These are phyloP conservation scores for Drosophila buzzatii DNA, from an alignment of 2,888 invertebrate species.

Conservation along the genomic window DNA sequence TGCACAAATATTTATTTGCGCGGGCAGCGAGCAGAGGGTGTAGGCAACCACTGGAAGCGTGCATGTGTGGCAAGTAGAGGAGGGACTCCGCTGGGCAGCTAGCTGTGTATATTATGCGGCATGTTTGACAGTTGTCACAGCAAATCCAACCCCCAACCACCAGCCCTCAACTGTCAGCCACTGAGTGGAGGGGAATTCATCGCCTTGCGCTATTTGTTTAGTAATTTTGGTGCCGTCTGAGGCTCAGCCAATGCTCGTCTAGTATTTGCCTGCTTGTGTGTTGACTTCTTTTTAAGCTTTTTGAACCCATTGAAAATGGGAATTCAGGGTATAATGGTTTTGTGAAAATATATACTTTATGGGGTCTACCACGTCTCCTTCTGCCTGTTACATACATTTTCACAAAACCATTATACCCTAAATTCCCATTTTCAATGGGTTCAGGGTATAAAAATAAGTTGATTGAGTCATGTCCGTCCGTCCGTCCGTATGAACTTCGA, in stretches of 20 bases:
- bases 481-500: too few species aligned
- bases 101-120: conserved; percentile 15
- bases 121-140: conserved; percentile 45
- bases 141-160: conserved; percentile 1
- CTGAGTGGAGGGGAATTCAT: conserved; percentile 25
- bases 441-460: too few species aligned
- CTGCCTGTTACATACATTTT: too few species aligned
- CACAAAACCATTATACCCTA: too few species aligned
- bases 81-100: neutral
- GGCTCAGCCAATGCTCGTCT: conserved; percentile 17
- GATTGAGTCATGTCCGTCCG: too few species aligned
- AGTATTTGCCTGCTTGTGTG: conserved; percentile 47
- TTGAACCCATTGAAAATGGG: too few species aligned
- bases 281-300: conserved; percentile 44
- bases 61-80: neutral
- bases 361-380: too few species aligned
- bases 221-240: conserved; percentile 59
- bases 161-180: too few species aligned
- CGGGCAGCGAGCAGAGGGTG: conserved; percentile 25
- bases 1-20: conserved; percentile 77
- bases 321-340: too few species aligned
- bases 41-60: neutral
- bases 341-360: too few species aligned
- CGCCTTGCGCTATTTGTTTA: conserved; percentile 65
- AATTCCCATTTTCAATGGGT: too few species aligned